These are phyloP conservation scores for Steromphala cineraria DNA, from an alignment of 2,888 invertebrate genomes.

Conservation along the genomic window DNA sequence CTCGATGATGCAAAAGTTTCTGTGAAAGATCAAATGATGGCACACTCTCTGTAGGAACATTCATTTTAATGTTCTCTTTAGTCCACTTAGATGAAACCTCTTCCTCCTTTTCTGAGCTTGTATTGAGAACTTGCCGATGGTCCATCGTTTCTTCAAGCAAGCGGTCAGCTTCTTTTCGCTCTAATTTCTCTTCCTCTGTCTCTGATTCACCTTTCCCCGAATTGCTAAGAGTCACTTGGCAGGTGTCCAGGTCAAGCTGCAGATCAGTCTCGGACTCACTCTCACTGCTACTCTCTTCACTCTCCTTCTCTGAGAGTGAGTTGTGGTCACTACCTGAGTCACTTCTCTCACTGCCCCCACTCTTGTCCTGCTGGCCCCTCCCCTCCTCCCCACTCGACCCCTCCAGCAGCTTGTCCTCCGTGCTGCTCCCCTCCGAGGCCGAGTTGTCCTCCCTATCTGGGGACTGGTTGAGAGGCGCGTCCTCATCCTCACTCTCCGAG, in stretches of 20 bases:
- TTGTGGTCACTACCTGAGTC: not conserved
- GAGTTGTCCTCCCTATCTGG: not conserved
- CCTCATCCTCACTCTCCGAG: slow-evolving; percentile 33
- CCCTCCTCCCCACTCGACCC: not conserved
- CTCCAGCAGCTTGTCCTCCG: not conserved
- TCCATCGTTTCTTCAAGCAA: not conserved
- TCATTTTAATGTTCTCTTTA: not conserved
- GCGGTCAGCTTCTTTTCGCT: slow-evolving; percentile 30
- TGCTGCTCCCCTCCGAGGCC: not conserved
- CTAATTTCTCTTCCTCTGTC: slow-evolving; percentile 20
- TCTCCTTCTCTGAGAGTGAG: not conserved
- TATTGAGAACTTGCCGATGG: not conserved
- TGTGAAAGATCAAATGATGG: slow-evolving; percentile 15
- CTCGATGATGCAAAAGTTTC: not conserved
- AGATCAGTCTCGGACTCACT: not conserved
- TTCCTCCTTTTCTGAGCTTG: slow-evolving; percentile 2
- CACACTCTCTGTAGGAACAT: not conserved
- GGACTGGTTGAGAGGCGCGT: not conserved
- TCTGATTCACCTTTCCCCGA: not conserved
- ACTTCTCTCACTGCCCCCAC: not conserved
- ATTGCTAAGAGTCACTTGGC: not conserved
- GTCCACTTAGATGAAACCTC: not conserved
- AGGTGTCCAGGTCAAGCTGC: not conserved
- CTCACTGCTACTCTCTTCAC: not conserved
- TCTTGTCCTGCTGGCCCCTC: not conserved